These are phyloP conservation scores for Scolopax rusticola DNA, from an alignment of 2,797 vertebrate species.

Conservation along the genomic window DNA sequence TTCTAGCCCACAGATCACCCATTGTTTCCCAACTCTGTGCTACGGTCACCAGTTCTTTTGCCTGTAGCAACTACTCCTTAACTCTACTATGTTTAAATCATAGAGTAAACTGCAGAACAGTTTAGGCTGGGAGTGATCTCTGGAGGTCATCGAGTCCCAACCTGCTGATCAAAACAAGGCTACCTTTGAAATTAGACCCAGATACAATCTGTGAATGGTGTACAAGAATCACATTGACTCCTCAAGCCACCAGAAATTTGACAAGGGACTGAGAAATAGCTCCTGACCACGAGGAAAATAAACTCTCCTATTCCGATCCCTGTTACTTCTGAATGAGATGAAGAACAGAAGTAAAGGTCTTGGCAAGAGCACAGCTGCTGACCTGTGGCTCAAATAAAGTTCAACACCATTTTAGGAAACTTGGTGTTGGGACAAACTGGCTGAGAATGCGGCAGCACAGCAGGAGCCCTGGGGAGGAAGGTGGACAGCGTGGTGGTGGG, in stretches of 20 bases:
- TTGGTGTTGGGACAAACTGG: not conserved
- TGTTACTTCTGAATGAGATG: not conserved
- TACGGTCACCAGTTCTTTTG: not conserved
- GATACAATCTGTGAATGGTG: not conserved
- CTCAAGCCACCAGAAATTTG: not conserved
- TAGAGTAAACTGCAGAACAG: not conserved
- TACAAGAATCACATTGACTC: not conserved
- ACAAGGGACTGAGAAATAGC: not conserved
- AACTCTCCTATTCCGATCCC: not conserved
- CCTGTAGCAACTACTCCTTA: not conserved
- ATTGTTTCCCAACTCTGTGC: not conserved
- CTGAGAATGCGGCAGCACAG: not conserved
- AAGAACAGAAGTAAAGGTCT: not conserved
- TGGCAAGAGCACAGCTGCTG: not conserved
- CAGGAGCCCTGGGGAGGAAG: not conserved
- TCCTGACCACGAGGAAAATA: not conserved
- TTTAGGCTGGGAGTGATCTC: not conserved
- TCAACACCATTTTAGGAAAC: not conserved
- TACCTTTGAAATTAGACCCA: not conserved
- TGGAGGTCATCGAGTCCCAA: not conserved
- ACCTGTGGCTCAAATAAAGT: not conserved
- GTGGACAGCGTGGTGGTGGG: rapidly evolving
- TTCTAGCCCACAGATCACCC: not conserved
- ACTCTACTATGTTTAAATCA: not conserved
- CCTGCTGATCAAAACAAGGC: not conserved